Conservation (phyloP, 2,888 invertebrate species). For the Pseudococcus viburni region DNA sequence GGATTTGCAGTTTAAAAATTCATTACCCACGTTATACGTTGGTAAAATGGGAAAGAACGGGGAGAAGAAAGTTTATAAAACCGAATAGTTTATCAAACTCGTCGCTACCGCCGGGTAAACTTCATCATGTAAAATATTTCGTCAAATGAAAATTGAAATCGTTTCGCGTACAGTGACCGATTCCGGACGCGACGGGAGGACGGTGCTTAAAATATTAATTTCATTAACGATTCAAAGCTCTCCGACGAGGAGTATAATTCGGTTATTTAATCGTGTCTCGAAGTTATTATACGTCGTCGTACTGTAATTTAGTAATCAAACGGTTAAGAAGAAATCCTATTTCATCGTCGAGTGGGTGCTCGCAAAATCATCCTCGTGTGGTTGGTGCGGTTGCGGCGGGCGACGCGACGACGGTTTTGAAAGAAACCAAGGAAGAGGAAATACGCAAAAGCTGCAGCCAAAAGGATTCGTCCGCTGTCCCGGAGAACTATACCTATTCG, state of each 20-base stretch:
- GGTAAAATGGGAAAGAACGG: background rate
- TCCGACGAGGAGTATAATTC: background rate
- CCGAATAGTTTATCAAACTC: too few species aligned
- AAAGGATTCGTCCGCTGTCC: background rate
- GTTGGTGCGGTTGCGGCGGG: too few species aligned
- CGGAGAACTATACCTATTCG: background rate
- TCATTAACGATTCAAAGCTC: background rate
- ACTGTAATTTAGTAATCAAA: constrained; percentile 3
- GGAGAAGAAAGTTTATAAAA: too few species aligned
- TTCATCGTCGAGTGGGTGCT: background rate
- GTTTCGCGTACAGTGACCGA: background rate
- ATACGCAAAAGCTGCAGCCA: background rate
- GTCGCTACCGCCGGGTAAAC: background rate
- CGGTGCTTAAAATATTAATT: background rate
- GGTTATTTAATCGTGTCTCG: constrained; percentile 17
- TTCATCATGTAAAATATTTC: background rate
- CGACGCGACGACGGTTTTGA: too few species aligned
- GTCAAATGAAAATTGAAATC: background rate
- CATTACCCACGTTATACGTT: background rate
- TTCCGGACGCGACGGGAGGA: background rate
- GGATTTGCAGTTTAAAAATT: background rate
- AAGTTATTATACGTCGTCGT: background rate
- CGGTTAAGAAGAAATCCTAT: background rate
- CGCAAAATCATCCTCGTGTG: background rate
- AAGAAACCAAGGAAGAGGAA: background rate